These are phyloP conservation scores for Crossaster papposus DNA, from an alignment of 53 echinoderm and acorn worm genomes.

Conservation along the genomic window DNA sequence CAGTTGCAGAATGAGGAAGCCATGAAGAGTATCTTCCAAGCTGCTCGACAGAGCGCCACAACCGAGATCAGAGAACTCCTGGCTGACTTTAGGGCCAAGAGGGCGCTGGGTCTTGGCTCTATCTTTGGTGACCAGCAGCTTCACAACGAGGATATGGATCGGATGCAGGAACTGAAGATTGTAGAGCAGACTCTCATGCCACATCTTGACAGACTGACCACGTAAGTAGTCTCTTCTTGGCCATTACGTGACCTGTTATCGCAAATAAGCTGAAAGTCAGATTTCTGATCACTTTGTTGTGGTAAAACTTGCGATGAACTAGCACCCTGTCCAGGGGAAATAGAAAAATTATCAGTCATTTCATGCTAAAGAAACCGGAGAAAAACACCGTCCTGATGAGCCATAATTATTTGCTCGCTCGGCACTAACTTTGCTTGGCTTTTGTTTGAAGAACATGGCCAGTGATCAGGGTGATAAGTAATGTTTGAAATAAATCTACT, in stretches of 20 bases:
- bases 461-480: not conserved
- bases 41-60: constrained; percentile 67
- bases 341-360: too few relatives aligned
- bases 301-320: too few relatives aligned
- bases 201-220: constrained; percentile 82
- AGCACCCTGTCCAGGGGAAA: too few relatives aligned
- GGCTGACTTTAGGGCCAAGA: constrained; percentile 84
- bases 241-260: too few relatives aligned
- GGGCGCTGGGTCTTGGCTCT: constrained; percentile 89
- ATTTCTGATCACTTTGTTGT: too few relatives aligned
- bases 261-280: too few relatives aligned
- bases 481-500: not conserved
- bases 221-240: too few relatives aligned
- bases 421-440: too few relatives aligned
- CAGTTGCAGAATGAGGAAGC: constrained; percentile 76
- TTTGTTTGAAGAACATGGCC: too few relatives aligned
- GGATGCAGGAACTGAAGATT: constrained; percentile 73
- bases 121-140: constrained; percentile 91
- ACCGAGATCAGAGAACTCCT: constrained; percentile 85
- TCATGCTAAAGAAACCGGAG: too few relatives aligned
- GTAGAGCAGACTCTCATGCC: constrained; percentile 86
- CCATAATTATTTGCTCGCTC: too few relatives aligned
- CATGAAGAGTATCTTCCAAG: constrained; percentile 78
- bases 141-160: constrained; percentile 79
- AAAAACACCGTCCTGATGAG: too few relatives aligned